These are phyloP conservation scores for Balanococcus diminutus DNA, from an alignment of 2,888 invertebrate species.

Conservation along the genomic window DNA sequence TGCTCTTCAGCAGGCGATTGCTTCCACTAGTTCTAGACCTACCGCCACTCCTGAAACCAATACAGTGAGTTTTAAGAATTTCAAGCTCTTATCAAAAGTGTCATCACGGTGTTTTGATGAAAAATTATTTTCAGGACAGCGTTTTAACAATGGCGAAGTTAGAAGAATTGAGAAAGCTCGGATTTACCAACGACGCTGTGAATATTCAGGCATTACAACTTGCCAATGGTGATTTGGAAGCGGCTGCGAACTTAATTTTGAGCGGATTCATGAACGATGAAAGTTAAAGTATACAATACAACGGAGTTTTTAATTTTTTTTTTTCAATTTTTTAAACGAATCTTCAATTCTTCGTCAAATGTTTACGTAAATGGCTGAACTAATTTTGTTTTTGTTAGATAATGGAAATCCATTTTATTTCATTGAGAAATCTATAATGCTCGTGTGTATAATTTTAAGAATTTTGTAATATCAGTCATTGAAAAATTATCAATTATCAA, in stretches of 20 bases:
- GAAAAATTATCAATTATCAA: no score
- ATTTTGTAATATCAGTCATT: no score
- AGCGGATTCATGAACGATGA: conserved; percentile 64
- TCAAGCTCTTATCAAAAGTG: neutral
- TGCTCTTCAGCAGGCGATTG: conserved; percentile 37
- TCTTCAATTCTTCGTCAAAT: no score
- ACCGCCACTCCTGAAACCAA: neutral
- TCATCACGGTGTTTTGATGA: neutral
- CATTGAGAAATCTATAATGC: no score
- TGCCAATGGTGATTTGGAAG: conserved; percentile 83
- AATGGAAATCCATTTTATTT: no score
- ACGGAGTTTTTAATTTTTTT: no score
- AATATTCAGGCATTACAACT: conserved; percentile 56
- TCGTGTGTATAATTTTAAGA: no score
- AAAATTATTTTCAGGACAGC: neutral
- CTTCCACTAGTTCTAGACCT: conserved; percentile 32
- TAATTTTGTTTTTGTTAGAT: no score
- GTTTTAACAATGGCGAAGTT: conserved; percentile 27
- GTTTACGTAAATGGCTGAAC: no score
- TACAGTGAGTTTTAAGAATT: neutral
- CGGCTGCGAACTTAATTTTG: conserved; percentile 88
- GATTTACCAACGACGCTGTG: conserved; percentile 52
- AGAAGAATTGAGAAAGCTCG: conserved; percentile 82
- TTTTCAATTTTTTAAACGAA: no score
- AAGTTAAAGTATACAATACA: neutral